Base-by-base conservation (phyloP, 2,797 vertebrate species). In the Parotocinclus haroldoi region DNA sequence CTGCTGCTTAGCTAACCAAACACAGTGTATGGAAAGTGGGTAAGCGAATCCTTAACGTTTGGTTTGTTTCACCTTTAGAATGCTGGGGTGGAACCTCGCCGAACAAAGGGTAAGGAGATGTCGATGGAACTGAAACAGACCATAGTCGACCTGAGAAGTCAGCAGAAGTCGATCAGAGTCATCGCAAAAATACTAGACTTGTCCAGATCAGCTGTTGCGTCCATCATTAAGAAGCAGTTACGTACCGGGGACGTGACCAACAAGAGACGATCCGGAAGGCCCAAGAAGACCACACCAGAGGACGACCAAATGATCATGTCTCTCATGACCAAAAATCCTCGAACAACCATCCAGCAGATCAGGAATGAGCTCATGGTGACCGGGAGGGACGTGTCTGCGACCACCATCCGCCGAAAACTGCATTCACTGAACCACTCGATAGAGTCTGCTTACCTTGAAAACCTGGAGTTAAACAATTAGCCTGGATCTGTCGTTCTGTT, bases 201-300 rank as follows among this genome's bases (percentile, higher is more conserved):
- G 36, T 37, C 52, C 1, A 49, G 51, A 17, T 65, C 53, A 16
- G 56, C 39, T 0, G 44, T 57, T 10, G 40, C 10, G 7, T 37
- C 45, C 27, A 49, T 37, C 19, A 14, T 46, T 6, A 55, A 17
- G 42, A 62, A 62, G 59, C 16, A 38, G 7, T n/a, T 27, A 1
- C 36, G 38, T 14, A 63, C 60, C 8, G 60, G 60, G 1, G 53
- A 66, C 10, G 42, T 56, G 10, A 66, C 17, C n/a, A 66, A 66
- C 63, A 56, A 27, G 42, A 56, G 56, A 16, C 42, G 63, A 13
- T 17, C 37, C 4, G 54, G 53, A 1, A 12, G 53, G 8, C 45
- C 27, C 6, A 56, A 4, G 27, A 65, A 65, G 44, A 56, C 63
- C 6, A 48, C 44, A 0, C 49, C 10, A 0, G 53, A 56, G 14